Percentiles rank a stretch among this genome's conserved stretches.
Evolutionary conservation across 2,888 invertebrate genomes (phyloP).

Genomic region (Amitus sp.): DNA sequence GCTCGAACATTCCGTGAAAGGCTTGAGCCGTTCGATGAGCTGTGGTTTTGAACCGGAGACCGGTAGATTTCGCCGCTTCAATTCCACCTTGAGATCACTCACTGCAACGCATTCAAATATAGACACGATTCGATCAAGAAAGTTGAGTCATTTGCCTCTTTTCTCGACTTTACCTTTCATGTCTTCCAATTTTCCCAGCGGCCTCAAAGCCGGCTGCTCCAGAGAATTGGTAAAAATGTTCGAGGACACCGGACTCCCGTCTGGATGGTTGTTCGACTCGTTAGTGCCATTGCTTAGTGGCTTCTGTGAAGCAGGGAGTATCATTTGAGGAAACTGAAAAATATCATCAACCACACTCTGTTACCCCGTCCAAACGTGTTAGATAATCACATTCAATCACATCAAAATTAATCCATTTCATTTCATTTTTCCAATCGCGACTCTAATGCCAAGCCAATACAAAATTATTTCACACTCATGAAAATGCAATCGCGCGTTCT

Average conservation of each 20-base stretch:
- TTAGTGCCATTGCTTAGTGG: conserved; percentile 60
- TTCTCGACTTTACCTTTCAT: conserved; percentile 75
- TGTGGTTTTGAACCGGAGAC: conserved; percentile 97
- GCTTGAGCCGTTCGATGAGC: conserved; percentile 89
- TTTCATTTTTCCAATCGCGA: neutral
- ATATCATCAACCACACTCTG: conserved; percentile 41
- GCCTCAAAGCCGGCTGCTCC: conserved; percentile 64
- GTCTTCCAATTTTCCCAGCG: conserved; percentile 82
- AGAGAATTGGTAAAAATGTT: conserved; percentile 58
- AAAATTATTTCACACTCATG: neutral
- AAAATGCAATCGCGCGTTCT: conserved; percentile 3
- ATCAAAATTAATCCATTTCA: too few relatives aligned
- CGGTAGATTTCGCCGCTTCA: conserved; percentile 92
- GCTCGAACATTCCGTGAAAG: conserved; percentile 69
- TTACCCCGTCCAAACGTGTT: conserved; percentile 29
- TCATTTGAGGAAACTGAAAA: conserved; percentile 78
- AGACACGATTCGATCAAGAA: neutral
- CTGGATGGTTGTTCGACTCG: conserved; percentile 61
- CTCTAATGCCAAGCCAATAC: neutral
- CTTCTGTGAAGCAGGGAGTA: conserved; percentile 78
- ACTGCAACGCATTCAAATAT: conserved; percentile 67
- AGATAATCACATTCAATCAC: conserved; percentile 13
- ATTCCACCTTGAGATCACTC: conserved; percentile 91
- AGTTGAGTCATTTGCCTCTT: neutral
- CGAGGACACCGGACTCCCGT: conserved; percentile 60